Evolutionary conservation across 2,888 invertebrate genomes (phyloP), one percentile per base, ranked within the genome.

Genomic region (Eumerus sabulonum): DNA sequence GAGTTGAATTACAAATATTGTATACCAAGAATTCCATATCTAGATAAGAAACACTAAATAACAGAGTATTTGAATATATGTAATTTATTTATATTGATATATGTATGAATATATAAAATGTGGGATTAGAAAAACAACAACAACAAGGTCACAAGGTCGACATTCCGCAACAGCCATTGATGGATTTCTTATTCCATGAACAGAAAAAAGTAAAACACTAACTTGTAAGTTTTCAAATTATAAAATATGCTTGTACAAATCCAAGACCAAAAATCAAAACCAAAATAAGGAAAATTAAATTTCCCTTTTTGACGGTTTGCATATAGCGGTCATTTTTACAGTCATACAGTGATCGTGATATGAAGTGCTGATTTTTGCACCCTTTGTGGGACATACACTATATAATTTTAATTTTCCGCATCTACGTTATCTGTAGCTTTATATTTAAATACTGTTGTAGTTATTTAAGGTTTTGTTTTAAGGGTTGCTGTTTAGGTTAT

Each of bases 151-250:
- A 79, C 74, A 79, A n/a, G n/a, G 79, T 79, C 74, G 79, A 74
- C 79, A 79, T 79, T 79, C 79, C 64, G 79, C 74, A 79, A 79
- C 64, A 74, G 74, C 79, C 79, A 79, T 79, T 79, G 59, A 64
- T 74, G 68, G 54, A 68, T 51, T 9, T 45, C 12, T 44, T 50
- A 5, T 19, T 56, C 11, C 12, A 35, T 19, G 7, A 27, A 27
- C 27, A 27, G 27, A 27, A 27, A 27, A 27, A 27, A 27, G n/a
- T n/a, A 14, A 44, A 60, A 53, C 35, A 38, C 72, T 72, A 77
- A 67, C 72, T 27, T 27, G 27, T 27, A 27, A 4, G 27, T 27
- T 27, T 27, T 27, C 13, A 48, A 14, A 27, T 9, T 48, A 36
- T 67, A 57, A 54, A 36, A 40, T 16, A 57, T 44, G 16, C 51